phyloP scores from a whole-genome alignment of 2,797 vertebrate species.

The Cygnus olor region DNA sequence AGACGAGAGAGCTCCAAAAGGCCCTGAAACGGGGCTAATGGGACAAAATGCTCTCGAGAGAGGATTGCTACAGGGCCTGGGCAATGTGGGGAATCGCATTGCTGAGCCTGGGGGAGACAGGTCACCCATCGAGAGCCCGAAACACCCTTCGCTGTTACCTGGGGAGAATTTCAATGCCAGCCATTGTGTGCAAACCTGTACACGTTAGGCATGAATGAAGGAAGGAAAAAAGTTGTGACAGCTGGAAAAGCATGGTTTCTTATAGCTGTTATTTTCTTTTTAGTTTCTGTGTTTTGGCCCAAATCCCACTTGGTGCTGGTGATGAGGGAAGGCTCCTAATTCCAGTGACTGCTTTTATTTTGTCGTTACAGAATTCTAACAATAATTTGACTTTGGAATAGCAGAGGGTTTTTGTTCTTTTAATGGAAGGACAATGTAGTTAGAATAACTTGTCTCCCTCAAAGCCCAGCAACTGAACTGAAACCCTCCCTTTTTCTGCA shows the following conservation, averaged over 20 bases:
- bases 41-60: background rate
- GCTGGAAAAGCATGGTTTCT: background rate
- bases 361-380: background rate
- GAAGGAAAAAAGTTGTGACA: background rate
- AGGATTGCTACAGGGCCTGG: background rate
- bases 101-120: background rate
- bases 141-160: background rate
- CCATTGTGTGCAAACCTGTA: background rate
- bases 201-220: background rate
- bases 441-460: background rate
- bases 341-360: conserved; percentile 6
- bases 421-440: background rate
- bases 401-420: background rate
- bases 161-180: background rate
- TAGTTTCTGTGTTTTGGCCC: background rate
- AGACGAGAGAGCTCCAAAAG: background rate
- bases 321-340: background rate
- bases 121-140: background rate
- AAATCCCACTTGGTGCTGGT: background rate
- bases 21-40: accelerated
- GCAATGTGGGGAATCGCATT: background rate
- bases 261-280: background rate
- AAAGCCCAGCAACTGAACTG: background rate
- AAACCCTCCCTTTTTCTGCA: conserved; percentile 13
- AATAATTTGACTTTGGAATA: conserved; percentile 10